Evolutionary conservation across 2,113 vertebrate species (phyloP), one percentile per base, ranked within the genome.

Genomic region (Otocyon megalotis): DNA sequence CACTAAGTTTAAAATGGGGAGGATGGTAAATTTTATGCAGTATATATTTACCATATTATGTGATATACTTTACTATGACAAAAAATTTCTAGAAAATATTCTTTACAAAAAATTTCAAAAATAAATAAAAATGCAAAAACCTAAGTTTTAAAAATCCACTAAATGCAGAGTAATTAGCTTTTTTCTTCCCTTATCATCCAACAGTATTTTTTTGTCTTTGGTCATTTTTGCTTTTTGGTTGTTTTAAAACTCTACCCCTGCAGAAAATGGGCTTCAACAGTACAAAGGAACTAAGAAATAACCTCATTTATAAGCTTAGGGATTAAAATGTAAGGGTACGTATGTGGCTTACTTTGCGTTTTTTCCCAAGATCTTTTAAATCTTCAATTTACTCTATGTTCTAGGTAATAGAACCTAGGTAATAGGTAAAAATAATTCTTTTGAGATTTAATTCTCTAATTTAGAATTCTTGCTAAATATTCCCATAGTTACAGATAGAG

Each of bases 381-480:
- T 87, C 30, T 69, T 85, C 48, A 89, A 13, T 76, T 93, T 53
- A 71, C 50, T 71, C 9, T 37, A 11, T 62, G 30, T 50, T 77
- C 85, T 84, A 43, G 43, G 43, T 43, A 43, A 43, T 43, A 43
- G 43, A 43, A 43, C 43, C 43, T 43, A 43, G 43, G 43, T 43
- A 43, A 43, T 3, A 58, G 62, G 60, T 65, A 65, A 80, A 83
- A 48, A 82, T 22, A 56, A 88, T 90, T 93, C 24, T 81, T 96
- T 20, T 92, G 74, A 79, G 56, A 69, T 94, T 48, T 93, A n/a
- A 84, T 74, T 93, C 81, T 60, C 37, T 60, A 67, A 84, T 50
- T 88, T 5, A 60, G 71, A 96, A 88, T 50, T 89, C 63, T 63
- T 82, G 65, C 43, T 92, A 92, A 81, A 77, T 86, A 82, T 67